Evolutionary conservation across 2,113 vertebrate genomes (phyloP).

Genomic region (Phyllostomus discolor): DNA sequence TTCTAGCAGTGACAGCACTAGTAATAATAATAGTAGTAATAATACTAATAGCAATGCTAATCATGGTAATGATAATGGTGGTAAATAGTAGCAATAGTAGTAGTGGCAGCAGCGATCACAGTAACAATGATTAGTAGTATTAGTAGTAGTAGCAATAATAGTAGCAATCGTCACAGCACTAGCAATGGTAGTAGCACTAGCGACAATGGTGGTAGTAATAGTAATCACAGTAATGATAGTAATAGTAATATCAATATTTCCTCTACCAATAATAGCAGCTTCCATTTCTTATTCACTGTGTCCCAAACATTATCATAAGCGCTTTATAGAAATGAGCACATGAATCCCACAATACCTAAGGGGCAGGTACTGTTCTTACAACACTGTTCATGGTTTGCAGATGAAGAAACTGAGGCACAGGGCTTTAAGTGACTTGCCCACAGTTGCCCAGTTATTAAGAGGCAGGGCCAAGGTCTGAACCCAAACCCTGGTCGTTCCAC

Average conservation of each 20-base stretch:
- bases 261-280: background rate
- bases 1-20: rapidly evolving
- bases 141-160: rapidly evolving
- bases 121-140: rapidly evolving
- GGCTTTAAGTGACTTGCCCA: background rate
- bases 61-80: no score
- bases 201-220: rapidly evolving
- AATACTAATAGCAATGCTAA: rapidly evolving
- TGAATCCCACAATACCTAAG: background rate
- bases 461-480: background rate
- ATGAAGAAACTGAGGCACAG: background rate
- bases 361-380: background rate
- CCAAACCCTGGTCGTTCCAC: rapidly evolving
- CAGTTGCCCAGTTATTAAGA: background rate
- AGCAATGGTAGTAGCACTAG: background rate
- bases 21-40: rapidly evolving
- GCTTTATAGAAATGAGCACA: background rate
- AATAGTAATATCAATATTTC: rapidly evolving
- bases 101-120: rapidly evolving
- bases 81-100: no score
- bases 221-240: no score
- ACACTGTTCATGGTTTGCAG: rapidly evolving
- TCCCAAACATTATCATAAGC: background rate
- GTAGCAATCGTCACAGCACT: rapidly evolving
- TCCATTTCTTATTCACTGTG: rapidly evolving